Conservation (phyloP, 1,140 invertebrate species). For the Euwallacea fornicatus region DNA sequence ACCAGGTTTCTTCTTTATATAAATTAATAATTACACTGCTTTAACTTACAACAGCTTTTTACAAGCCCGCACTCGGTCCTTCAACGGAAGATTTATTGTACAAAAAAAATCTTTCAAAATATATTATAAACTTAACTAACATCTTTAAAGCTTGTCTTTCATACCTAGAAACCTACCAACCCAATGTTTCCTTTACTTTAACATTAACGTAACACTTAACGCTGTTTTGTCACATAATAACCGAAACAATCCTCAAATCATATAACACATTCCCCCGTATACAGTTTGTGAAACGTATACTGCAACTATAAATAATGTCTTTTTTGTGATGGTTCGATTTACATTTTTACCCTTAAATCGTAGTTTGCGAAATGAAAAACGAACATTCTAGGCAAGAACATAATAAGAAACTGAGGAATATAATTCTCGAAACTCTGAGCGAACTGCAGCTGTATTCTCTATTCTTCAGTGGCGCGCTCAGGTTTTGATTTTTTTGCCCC, state of each 20-base stretch:
- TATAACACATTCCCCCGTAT: conserved; percentile 30
- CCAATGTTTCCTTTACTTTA: conserved; percentile 31
- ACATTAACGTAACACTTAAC: conserved; percentile 37
- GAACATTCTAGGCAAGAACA: conserved; percentile 11
- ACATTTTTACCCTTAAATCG: too few relatives aligned
- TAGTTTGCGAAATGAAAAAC: not conserved
- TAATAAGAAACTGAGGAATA: not conserved
- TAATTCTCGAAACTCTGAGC: not conserved
- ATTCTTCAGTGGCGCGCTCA: too few relatives aligned
- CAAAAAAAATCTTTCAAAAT: conserved; percentile 39
- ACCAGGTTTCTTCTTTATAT: conserved; percentile 45
- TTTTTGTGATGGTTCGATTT: conserved; percentile 4
- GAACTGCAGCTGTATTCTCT: too few relatives aligned
- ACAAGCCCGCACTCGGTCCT: not conserved
- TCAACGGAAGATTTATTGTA: conserved; percentile 43
- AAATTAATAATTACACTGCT: conserved; percentile 47
- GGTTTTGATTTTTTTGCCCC: too few relatives aligned
- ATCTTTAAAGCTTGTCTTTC: conserved; percentile 43
- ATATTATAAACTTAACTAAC: conserved; percentile 43
- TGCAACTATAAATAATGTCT: conserved; percentile 2
- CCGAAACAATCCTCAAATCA: conserved; percentile 25
- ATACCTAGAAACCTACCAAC: conserved; percentile 40
- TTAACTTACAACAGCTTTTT: conserved; percentile 47
- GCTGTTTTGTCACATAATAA: conserved; percentile 15
- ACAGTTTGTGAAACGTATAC: conserved; percentile 38